A percentile compares a stretch with the other conserved stretches of the same genome.
Evolutionary conservation across 2,888 invertebrate species (phyloP).

Genomic region (Hirtodrosophila duncani): DNA sequence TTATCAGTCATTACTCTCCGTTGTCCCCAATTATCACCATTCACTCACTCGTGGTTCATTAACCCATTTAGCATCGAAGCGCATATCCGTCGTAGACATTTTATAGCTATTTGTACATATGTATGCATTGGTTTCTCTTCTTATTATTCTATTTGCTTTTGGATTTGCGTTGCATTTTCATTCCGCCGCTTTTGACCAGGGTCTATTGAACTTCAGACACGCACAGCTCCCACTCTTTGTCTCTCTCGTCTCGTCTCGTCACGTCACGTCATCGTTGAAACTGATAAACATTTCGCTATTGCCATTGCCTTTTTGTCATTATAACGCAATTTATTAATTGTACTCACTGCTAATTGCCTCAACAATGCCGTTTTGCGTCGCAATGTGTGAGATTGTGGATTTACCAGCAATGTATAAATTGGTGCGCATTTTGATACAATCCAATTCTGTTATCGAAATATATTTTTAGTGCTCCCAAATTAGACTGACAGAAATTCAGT

Average conservation of each 20-base stretch:
- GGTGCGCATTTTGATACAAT: conserved; percentile 37
- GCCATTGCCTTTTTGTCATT: conserved; percentile 33
- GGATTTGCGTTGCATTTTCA: conserved; percentile 34
- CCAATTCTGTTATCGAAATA: neutral
- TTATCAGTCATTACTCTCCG: too few species aligned
- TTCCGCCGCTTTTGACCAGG: conserved; percentile 20
- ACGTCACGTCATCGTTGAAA: too few species aligned
- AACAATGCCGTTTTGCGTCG: conserved; percentile 25
- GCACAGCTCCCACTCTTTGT: conserved; percentile 4
- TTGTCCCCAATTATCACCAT: too few species aligned
- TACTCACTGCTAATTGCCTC: conserved; percentile 18
- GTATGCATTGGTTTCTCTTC: neutral
- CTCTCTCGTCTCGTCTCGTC: too few species aligned
- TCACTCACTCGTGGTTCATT: conserved; percentile 57
- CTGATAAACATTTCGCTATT: conserved; percentile 52
- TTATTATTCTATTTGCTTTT: conserved; percentile 2
- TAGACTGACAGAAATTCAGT: conserved; percentile 20
- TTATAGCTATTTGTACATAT: conserved; percentile 4
- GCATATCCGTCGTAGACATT: conserved; percentile 18
- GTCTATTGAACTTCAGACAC: conserved; percentile 54
- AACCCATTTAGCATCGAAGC: conserved; percentile 51
- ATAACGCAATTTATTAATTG: conserved; percentile 65
- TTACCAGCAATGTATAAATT: conserved; percentile 24
- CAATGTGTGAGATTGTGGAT: conserved; percentile 23
- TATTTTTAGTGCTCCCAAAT: too few species aligned